Evolutionary conservation across 2,797 vertebrate species (phyloP).

Genomic region (Acanthornis magna): DNA sequence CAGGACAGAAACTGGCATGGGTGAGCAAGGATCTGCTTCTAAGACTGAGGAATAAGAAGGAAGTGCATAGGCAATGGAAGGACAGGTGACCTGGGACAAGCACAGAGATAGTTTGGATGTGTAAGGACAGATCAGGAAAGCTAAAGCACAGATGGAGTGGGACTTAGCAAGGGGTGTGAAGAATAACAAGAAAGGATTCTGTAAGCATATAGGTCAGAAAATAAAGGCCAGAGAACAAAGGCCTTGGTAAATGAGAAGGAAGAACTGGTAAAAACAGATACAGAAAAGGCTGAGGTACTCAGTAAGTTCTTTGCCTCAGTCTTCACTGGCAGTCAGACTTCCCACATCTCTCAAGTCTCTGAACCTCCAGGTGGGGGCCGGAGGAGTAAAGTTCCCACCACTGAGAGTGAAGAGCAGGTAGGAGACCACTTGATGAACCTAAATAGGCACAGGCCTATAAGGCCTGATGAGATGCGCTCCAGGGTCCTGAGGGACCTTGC

Average conservation of each 20-base stretch:
- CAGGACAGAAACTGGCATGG: neutral
- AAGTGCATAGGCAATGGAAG: neutral
- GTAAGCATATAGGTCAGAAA: neutral
- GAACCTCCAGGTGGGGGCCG: neutral
- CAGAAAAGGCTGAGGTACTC: neutral
- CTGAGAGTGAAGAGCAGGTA: neutral
- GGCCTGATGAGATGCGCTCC: neutral
- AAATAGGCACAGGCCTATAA: neutral
- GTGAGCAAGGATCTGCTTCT: neutral
- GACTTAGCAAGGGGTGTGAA: neutral
- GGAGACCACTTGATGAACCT: neutral
- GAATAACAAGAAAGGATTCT: neutral
- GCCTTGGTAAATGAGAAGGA: accelerated
- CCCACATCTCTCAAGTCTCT: neutral
- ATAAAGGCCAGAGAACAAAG: neutral
- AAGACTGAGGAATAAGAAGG: neutral
- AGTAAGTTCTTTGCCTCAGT: neutral
- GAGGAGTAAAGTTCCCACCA: neutral
- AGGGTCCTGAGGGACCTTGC: neutral
- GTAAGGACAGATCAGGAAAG: neutral
- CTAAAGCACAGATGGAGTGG: neutral
- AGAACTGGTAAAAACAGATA: neutral
- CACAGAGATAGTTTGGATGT: neutral
- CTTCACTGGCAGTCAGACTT: neutral
- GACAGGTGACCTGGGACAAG: neutral